Conservation (phyloP, 2,888 invertebrate species). For the Melanchra persicariae region DNA sequence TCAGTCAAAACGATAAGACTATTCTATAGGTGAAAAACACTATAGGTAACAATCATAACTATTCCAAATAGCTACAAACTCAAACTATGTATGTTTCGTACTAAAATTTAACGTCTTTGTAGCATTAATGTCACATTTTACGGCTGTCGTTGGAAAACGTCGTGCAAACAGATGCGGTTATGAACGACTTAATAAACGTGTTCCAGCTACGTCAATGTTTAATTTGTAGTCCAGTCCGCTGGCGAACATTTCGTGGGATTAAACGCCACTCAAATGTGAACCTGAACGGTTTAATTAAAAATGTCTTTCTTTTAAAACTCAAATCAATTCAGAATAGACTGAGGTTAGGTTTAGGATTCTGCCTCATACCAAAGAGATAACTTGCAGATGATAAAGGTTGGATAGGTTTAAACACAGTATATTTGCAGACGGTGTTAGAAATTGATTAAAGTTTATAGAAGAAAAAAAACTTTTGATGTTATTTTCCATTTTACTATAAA, state of each 20-base stretch:
- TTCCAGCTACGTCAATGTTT: conserved; percentile 42
- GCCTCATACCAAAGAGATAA: background rate
- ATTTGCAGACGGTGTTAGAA: background rate
- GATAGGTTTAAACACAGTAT: background rate
- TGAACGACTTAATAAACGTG: conserved; percentile 48
- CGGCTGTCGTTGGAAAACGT: conserved; percentile 35
- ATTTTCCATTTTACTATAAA: conserved; percentile 8
- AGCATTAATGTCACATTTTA: conserved; percentile 55
- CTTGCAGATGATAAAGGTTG: background rate
- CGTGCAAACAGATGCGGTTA: conserved; percentile 46
- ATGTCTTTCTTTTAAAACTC: conserved; percentile 14
- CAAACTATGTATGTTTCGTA: conserved; percentile 25
- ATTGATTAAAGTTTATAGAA: background rate
- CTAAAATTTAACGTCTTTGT: conserved; percentile 37
- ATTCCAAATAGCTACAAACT: background rate
- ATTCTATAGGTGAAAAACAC: too few relatives aligned
- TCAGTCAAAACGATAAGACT: too few relatives aligned
- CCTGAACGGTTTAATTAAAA: conserved; percentile 32
- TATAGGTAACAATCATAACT: too few relatives aligned
- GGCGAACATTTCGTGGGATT: conserved; percentile 45
- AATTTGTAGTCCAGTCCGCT: conserved; percentile 35
- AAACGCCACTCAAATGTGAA: conserved; percentile 54
- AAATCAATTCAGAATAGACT: background rate
- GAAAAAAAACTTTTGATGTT: background rate
- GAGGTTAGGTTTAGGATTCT: background rate